Conservation (phyloP, 1,140 invertebrate species). For the Calephelis virginiensis region DNA sequence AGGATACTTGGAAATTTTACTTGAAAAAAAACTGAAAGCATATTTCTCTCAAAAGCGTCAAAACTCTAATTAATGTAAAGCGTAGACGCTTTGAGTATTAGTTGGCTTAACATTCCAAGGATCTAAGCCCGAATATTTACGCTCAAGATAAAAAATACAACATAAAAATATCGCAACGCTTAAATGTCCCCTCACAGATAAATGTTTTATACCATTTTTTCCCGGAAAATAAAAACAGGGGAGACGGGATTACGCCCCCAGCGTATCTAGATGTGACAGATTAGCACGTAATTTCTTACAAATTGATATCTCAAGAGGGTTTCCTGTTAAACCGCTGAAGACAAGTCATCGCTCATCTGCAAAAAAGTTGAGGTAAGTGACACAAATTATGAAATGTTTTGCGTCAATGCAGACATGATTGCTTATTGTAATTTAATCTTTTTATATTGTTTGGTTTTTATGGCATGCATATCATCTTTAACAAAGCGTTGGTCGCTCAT, state of each 20-base stretch:
- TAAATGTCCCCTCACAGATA: no score
- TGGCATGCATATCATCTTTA: neutral
- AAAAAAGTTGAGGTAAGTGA: conserved; percentile 35
- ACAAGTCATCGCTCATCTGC: conserved; percentile 50
- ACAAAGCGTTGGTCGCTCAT: no score
- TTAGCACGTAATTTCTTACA: conserved; percentile 65
- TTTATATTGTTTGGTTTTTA: neutral
- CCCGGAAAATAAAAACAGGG: conserved; percentile 46
- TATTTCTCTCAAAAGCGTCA: no score
- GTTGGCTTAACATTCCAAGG: no score
- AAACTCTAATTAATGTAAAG: no score
- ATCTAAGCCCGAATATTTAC: no score
- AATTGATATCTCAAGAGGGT: conserved; percentile 68
- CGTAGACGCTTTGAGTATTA: no score
- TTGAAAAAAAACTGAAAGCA: no score
- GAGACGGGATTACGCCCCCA: conserved; percentile 52
- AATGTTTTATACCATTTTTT: conserved; percentile 31
- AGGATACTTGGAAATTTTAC: no score
- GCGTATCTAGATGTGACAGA: conserved; percentile 66
- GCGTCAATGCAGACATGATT: neutral
- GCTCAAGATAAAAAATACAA: no score
- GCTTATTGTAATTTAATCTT: neutral
- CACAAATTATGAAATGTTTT: conserved; percentile 33
- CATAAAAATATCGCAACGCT: no score
- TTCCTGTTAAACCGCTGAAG: conserved; percentile 41